Evolutionary conservation across 2,113 vertebrate genomes (phyloP).

Genomic region (Sylvilagus bachmani): DNA sequence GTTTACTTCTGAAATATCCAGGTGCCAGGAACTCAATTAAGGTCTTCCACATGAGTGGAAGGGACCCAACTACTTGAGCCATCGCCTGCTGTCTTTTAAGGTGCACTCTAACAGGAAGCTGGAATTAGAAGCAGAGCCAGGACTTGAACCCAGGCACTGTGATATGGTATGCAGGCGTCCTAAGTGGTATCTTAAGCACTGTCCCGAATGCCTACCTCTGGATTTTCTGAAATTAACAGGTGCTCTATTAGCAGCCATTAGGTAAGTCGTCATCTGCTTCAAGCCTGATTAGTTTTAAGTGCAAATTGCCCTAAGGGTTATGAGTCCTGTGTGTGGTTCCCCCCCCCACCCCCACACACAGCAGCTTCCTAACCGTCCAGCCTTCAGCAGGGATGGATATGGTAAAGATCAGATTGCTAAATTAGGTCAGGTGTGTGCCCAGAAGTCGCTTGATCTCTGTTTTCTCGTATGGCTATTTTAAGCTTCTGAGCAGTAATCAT

Average conservation of each 20-base stretch:
- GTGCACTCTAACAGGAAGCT: no score
- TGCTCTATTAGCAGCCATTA: neutral
- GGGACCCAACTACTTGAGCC: no score
- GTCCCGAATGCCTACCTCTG: neutral
- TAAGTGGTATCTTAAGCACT: no score
- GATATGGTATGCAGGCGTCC: no score
- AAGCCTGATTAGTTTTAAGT: neutral
- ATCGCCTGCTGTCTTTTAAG: no score
- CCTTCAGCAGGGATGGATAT: neutral
- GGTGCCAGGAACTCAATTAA: no score
- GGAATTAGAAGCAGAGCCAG: no score
- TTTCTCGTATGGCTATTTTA: conserved; percentile 77
- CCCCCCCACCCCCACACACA: conserved; percentile 33
- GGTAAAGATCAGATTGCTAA: conserved; percentile 63
- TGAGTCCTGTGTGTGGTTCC: neutral
- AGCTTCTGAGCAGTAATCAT: conserved; percentile 68
- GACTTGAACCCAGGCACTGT: no score
- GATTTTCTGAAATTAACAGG: conserved; percentile 22
- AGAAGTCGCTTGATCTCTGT: conserved; percentile 69
- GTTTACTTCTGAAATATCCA: no score
- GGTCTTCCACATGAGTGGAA: no score
- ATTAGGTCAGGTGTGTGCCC: conserved; percentile 61
- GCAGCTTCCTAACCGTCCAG: neutral
- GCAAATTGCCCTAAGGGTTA: neutral
- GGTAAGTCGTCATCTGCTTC: neutral